A percentile compares a stretch with the other conserved stretches of the same genome.
These are phyloP conservation scores for Drosophila mercatorum DNA, from an alignment of 2,888 invertebrate species.

Conservation along the genomic window DNA sequence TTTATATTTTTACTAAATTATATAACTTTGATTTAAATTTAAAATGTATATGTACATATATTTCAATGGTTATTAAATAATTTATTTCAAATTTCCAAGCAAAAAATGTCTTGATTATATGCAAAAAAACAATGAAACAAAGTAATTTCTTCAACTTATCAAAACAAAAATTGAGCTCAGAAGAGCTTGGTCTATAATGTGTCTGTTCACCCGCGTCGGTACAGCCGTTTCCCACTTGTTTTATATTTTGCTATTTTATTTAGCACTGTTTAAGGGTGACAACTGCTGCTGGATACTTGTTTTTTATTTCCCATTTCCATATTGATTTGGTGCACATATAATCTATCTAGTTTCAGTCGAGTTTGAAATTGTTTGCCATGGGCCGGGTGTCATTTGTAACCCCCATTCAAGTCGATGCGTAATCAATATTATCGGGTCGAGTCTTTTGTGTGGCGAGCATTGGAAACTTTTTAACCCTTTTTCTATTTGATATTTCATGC, in stretches of 20 bases:
- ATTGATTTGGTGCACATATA: conserved; percentile 74
- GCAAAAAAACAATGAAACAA: too few species aligned
- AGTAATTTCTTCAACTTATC: too few species aligned
- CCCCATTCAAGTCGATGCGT: conserved; percentile 34
- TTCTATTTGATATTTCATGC: conserved; percentile 56
- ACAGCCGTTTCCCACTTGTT: conserved; percentile 6
- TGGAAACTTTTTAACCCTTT: conserved; percentile 66
- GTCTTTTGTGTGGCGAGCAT: conserved; percentile 39
- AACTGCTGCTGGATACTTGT: conserved; percentile 43
- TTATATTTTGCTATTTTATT: neutral
- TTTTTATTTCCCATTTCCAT: conserved; percentile 70
- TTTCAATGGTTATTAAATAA: too few species aligned
- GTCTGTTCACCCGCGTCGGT: neutral
- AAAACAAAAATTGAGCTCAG: neutral
- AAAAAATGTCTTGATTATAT: too few species aligned
- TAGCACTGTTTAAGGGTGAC: conserved; percentile 44
- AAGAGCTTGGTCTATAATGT: neutral
- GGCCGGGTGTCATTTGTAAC: conserved; percentile 29
- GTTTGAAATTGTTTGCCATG: conserved; percentile 16
- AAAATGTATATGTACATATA: too few species aligned
- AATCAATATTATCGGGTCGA: conserved; percentile 37
- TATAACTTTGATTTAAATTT: too few species aligned
- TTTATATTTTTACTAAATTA: too few species aligned
- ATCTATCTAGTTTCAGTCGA: conserved; percentile 33
- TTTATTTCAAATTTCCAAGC: too few species aligned